Evolutionary conservation across 1,140 invertebrate genomes (phyloP).

Genomic region (Trichogramma pretiosum): DNA sequence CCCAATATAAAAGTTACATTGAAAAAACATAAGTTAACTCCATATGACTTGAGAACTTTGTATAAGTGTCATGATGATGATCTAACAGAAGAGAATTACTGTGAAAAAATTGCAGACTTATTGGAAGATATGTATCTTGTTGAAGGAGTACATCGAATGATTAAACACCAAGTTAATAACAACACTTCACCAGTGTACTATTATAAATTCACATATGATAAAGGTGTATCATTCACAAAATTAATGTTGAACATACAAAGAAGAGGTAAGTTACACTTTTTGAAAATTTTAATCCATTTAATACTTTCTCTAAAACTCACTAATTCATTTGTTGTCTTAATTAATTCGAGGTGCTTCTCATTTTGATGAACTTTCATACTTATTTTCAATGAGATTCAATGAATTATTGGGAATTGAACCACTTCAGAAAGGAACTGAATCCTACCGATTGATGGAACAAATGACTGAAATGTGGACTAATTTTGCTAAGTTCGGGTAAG

Average conservation of each 20-base stretch:
- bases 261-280: slow-evolving; percentile 1
- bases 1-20: slow-evolving; percentile 3
- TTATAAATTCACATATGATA: slow-evolving; percentile 44
- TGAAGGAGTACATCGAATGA: slow-evolving; percentile 34
- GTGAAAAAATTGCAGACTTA: slow-evolving; percentile 35
- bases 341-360: slow-evolving; percentile 33
- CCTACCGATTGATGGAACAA: slow-evolving; percentile 8
- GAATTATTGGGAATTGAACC: neutral
- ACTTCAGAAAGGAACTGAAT: neutral
- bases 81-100: slow-evolving; percentile 23
- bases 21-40: slow-evolving; percentile 15
- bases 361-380: slow-evolving; percentile 25
- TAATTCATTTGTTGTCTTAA: neutral
- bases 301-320: neutral
- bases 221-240: slow-evolving; percentile 11
- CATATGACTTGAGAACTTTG: slow-evolving; percentile 18
- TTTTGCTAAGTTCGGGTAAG: slow-evolving; percentile 26
- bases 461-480: slow-evolving; percentile 24
- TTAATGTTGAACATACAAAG: slow-evolving; percentile 4
- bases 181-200: slow-evolving; percentile 36
- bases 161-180: slow-evolving; percentile 32
- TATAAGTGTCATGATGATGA: slow-evolving; percentile 37
- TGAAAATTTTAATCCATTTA: neutral
- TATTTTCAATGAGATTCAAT: slow-evolving; percentile 19
- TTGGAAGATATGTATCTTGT: slow-evolving; percentile 41